phyloP scores from a whole-genome alignment of 2,797 vertebrate genomes.

The Enteromius thamalakanensis region DNA sequence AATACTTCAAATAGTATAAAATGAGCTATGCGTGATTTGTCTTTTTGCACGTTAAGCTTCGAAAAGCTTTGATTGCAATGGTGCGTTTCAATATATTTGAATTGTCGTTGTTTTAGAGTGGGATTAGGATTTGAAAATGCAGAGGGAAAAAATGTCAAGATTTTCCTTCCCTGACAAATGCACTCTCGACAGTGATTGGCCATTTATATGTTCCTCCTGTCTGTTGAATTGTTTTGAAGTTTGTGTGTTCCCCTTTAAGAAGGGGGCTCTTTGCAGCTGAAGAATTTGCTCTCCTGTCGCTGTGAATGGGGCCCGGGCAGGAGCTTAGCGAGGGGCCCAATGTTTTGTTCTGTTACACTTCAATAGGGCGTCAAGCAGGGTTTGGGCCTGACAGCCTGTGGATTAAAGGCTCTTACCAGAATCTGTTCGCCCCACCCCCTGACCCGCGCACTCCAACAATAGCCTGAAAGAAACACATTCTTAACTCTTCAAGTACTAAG shows the following conservation, averaged over 20 bases:
- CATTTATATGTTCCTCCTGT: conserved; percentile 51
- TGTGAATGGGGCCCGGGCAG: conserved; percentile 69
- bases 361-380: conserved; percentile 86
- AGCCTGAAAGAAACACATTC: conserved; percentile 71
- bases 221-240: conserved; percentile 54
- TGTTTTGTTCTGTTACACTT: conserved; percentile 89
- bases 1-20: conserved; percentile 9
- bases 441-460: conserved; percentile 69
- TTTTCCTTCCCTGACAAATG: conserved; percentile 15
- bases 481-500: conserved; percentile 74
- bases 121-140: neutral
- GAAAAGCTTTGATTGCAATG: neutral
- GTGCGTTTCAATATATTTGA: neutral
- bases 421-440: conserved; percentile 72
- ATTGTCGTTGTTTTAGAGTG: neutral
- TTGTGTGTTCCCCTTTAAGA: conserved; percentile 65
- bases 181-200: conserved; percentile 44
- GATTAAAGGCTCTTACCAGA: conserved; percentile 84
- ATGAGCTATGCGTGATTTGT: conserved; percentile 1
- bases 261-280: conserved; percentile 58
- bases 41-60: neutral
- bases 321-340: conserved; percentile 73
- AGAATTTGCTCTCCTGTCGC: conserved; percentile 68
- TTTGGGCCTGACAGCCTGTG: conserved; percentile 83
- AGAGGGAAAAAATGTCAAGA: conserved; percentile 1